A percentile compares a stretch with the other conserved stretches of the same genome.
Evolutionary conservation across 1,140 invertebrate genomes (phyloP).

Genomic region (Zophobas morio): DNA sequence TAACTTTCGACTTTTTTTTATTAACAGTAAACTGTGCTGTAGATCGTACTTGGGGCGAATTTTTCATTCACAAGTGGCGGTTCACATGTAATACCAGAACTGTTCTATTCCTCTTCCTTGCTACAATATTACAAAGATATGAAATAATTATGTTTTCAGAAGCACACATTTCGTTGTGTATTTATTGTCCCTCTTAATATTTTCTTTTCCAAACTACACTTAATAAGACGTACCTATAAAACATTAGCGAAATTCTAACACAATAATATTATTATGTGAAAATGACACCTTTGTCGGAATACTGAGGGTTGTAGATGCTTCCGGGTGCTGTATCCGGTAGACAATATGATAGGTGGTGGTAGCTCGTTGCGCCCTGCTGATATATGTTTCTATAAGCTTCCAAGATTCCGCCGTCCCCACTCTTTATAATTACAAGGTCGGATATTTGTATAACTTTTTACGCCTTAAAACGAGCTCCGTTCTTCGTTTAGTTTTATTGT

Average conservation of each 20-base stretch:
- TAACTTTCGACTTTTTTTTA: too few species aligned
- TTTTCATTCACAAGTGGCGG: too few species aligned
- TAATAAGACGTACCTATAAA: neutral
- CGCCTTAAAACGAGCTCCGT: conserved; percentile 9
- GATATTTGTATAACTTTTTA: conserved; percentile 30
- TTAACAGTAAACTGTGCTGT: too few species aligned
- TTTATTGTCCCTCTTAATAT: too few species aligned
- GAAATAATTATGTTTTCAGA: too few species aligned
- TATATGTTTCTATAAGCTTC: conserved; percentile 41
- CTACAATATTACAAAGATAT: too few species aligned
- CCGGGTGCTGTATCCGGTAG: conserved; percentile 51
- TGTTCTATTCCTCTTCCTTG: too few species aligned
- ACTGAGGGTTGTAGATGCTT: conserved; percentile 44
- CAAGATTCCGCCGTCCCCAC: conserved; percentile 37
- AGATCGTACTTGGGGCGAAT: too few species aligned
- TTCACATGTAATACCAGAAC: too few species aligned
- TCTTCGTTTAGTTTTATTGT: conserved; percentile 31
- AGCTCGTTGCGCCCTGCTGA: conserved; percentile 41
- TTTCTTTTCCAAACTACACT: too few species aligned
- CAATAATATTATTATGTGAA: conserved; percentile 49
- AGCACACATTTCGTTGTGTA: too few species aligned
- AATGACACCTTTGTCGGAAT: conserved; percentile 49
- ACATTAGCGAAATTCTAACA: conserved; percentile 37
- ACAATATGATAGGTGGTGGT: conserved; percentile 46
- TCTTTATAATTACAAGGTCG: conserved; percentile 47